Conservation (phyloP, 2,113 vertebrate genomes). For the Parus major region DNA sequence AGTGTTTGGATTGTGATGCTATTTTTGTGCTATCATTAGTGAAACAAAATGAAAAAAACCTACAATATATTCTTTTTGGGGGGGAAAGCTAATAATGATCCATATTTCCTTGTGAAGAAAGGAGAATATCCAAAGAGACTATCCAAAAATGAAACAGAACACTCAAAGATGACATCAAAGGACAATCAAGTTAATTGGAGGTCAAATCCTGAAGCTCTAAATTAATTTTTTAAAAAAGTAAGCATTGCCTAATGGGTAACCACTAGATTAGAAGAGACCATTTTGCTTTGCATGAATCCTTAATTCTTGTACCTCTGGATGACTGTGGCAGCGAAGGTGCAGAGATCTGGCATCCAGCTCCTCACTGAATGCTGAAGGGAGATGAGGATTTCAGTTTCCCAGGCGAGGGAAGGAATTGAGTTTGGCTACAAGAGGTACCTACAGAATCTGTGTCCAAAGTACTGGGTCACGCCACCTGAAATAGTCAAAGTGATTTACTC, state of each 20-base stretch:
- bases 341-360: background rate
- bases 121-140: conserved; percentile 22
- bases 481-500: background rate
- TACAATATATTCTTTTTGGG: background rate
- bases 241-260: background rate
- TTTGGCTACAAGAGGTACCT: background rate
- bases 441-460: background rate
- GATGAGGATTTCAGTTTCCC: background rate
- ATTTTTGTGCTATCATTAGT: background rate
- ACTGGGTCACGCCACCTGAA: background rate
- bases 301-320: background rate
- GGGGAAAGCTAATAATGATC: background rate
- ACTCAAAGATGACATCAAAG: conserved; percentile 11
- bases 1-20: background rate
- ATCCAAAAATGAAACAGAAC: conserved; percentile 25
- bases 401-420: background rate
- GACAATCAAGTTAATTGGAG: conserved; percentile 54
- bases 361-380: background rate
- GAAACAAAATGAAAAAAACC: background rate
- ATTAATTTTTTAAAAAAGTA: background rate
- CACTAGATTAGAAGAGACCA: background rate
- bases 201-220: conserved; percentile 36
- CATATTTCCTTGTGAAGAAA: background rate
- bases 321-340: background rate
- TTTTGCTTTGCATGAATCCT: background rate